Conservation (phyloP, 2,888 invertebrate species). For the Erannis defoliaria region DNA sequence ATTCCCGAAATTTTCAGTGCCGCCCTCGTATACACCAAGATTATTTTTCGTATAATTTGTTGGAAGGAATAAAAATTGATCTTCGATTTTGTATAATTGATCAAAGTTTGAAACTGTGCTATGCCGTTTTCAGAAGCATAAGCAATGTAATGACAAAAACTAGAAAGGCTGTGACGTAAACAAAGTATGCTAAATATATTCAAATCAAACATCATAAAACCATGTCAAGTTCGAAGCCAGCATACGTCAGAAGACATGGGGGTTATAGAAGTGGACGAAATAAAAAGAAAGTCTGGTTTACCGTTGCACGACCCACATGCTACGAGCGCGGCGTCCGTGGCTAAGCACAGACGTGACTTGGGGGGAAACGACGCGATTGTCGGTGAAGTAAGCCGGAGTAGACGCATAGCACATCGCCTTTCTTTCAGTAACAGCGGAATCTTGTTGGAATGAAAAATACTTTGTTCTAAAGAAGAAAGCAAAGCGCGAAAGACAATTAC, state of each 20-base stretch:
- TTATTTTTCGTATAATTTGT: too few relatives aligned
- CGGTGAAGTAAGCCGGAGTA: constrained; percentile 2
- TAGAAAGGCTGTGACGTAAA: constrained; percentile 29
- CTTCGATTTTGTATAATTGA: too few relatives aligned
- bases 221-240: constrained; percentile 39
- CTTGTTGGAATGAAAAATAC: not conserved
- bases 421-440: constrained; percentile 42
- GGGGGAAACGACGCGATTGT: constrained; percentile 61
- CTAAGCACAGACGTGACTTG: constrained; percentile 61
- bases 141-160: constrained; percentile 13
- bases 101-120: too few relatives aligned
- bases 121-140: too few relatives aligned
- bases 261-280: constrained; percentile 60
- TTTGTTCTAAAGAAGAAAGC: constrained; percentile 2
- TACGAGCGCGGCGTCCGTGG: constrained; percentile 43
- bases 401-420: constrained; percentile 15
- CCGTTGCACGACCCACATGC: constrained; percentile 82
- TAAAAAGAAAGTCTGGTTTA: constrained; percentile 79
- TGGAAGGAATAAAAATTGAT: too few relatives aligned
- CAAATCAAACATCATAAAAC: constrained; percentile 28
- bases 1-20: too few relatives aligned
- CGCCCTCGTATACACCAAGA: too few relatives aligned
- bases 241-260: constrained; percentile 49
- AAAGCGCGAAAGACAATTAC: not conserved
- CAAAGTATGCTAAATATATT: constrained; percentile 13